A percentile compares a stretch with the other conserved stretches of the same genome.
Conservation (phyloP, 2,888 invertebrate genomes). For the Entomobrya multifasciata region DNA sequence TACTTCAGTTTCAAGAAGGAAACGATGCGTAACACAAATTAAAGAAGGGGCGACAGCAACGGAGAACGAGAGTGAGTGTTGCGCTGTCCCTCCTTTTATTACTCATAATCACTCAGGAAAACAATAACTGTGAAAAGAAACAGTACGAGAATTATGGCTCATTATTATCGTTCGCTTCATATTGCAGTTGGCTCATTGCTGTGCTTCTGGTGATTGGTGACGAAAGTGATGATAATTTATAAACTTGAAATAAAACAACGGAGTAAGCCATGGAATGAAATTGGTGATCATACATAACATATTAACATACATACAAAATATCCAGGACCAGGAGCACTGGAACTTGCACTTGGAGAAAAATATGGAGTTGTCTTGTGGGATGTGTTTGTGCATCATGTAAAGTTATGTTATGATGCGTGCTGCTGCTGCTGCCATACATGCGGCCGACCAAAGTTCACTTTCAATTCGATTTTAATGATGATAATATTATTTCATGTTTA, state of each 20-base stretch:
- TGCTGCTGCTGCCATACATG: neutral
- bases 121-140: neutral
- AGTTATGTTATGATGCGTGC: neutral
- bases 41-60: too few species aligned
- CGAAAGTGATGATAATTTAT: neutral
- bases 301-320: too few species aligned
- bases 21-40: too few species aligned
- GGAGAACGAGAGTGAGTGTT: constrained; percentile 1
- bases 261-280: neutral
- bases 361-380: neutral
- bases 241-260: constrained; percentile 35
- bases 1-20: neutral
- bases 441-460: constrained; percentile 17
- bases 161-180: constrained; percentile 1
- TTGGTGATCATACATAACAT: neutral
- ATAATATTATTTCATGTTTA: neutral
- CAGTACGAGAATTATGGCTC: neutral
- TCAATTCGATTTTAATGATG: neutral
- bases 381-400: neutral
- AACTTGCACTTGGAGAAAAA: neutral
- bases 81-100: too few species aligned
- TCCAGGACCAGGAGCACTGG: too few species aligned
- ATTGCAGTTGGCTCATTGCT: too few species aligned
- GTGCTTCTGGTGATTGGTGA: neutral
- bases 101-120: neutral